Conservation (phyloP, 1,140 invertebrate species). For the Drosophila dunni region DNA sequence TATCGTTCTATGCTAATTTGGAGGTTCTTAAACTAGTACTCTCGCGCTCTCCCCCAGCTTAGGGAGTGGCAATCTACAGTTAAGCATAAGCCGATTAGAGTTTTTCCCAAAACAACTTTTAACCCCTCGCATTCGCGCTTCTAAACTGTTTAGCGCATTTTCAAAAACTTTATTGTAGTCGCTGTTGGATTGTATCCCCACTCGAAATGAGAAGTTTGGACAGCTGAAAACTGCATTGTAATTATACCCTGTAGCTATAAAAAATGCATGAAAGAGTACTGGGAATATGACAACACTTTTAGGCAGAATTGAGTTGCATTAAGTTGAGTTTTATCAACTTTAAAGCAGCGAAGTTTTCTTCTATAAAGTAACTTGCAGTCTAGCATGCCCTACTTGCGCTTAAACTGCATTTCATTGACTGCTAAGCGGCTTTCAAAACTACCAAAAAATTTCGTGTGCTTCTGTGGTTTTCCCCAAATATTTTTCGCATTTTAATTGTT, state of each 20-base stretch:
- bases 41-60: not conserved
- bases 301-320: no score
- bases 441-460: not conserved
- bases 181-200: not conserved
- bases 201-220: not conserved
- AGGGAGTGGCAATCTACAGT: slow-evolving; percentile 4
- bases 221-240: not conserved
- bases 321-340: no score
- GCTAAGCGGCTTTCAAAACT: slow-evolving; percentile 48
- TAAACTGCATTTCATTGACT: slow-evolving; percentile 66
- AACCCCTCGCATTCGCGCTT: not conserved
- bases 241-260: not conserved
- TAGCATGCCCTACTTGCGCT: slow-evolving; percentile 50
- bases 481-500: slow-evolving; percentile 32
- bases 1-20: slow-evolving; percentile 64
- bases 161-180: slow-evolving; percentile 3
- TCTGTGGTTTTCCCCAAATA: slow-evolving; percentile 35
- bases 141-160: not conserved
- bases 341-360: not conserved
- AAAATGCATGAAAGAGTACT: not conserved
- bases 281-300: not conserved
- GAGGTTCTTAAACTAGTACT: slow-evolving; percentile 9
- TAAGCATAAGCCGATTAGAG: slow-evolving; percentile 27
- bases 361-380: not conserved
- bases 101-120: slow-evolving; percentile 6